These are phyloP conservation scores for Sebastes taczanowskii DNA, from an alignment of 2,797 vertebrate species.

Conservation along the genomic window DNA sequence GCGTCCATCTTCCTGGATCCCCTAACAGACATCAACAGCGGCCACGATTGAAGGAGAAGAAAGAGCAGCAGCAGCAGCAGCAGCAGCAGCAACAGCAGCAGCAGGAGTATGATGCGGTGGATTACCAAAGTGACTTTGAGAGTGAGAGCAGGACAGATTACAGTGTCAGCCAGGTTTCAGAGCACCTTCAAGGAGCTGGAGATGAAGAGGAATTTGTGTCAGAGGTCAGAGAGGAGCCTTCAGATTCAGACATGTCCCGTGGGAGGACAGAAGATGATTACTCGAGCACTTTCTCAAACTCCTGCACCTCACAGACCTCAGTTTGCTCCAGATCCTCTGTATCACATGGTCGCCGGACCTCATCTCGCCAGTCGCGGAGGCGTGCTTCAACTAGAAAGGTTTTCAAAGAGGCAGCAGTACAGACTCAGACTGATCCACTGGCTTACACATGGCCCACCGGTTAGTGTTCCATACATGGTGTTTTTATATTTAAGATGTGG, in stretches of 20 bases:
- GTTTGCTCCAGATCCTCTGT: constrained; percentile 14
- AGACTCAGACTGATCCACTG: constrained; percentile 77
- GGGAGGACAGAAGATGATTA: constrained; percentile 18
- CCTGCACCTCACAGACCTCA: constrained; percentile 4
- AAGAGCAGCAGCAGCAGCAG: constrained; percentile 4
- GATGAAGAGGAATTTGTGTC: constrained; percentile 39
- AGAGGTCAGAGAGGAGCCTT: not conserved
- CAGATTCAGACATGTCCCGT: constrained; percentile 37
- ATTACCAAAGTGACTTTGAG: constrained; percentile 75
- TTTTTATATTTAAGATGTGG: not conserved
- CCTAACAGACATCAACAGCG: not conserved
- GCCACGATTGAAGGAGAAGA: not conserved
- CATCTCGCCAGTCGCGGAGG: not conserved
- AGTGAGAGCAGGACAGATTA: constrained; percentile 44
- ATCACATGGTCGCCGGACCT: constrained; percentile 5
- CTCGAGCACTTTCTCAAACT: constrained; percentile 30
- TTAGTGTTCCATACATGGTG: constrained; percentile 53
- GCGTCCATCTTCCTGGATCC: not conserved
- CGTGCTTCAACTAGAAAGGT: not conserved
- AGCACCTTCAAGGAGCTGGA: constrained; percentile 66
- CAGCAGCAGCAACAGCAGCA: not conserved
- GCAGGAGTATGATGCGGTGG: not conserved
- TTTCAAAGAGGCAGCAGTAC: constrained; percentile 81
- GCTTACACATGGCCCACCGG: constrained; percentile 71
- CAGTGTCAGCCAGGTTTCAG: constrained; percentile 77